These are phyloP conservation scores for Podarcis siculus DNA, from an alignment of 2,797 vertebrate species.

Conservation along the genomic window DNA sequence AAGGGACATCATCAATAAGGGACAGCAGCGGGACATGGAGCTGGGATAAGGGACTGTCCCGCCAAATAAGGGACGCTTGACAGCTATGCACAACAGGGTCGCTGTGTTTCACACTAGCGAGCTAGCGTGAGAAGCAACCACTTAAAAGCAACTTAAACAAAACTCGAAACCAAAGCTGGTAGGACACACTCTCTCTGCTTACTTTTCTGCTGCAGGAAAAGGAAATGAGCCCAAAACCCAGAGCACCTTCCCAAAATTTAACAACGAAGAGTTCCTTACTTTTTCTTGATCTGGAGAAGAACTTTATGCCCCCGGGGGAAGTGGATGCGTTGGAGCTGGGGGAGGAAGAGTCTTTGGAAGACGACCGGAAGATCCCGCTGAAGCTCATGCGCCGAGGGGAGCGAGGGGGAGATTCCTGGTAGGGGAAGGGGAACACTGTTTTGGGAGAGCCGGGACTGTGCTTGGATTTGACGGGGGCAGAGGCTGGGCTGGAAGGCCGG, in stretches of 20 bases:
- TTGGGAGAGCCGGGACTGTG: conserved; percentile 87
- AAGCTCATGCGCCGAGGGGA: conserved; percentile 97
- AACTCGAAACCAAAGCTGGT: conserved; percentile 37
- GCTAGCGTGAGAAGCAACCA: conserved; percentile 6
- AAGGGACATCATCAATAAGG: too few relatives aligned
- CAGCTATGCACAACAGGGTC: neutral
- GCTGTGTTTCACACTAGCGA: neutral
- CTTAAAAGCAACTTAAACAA: conserved; percentile 29
- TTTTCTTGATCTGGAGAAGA: conserved; percentile 95
- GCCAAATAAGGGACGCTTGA: too few relatives aligned
- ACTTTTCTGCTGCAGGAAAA: conserved; percentile 67
- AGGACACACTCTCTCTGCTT: conserved; percentile 62
- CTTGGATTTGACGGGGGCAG: conserved; percentile 85
- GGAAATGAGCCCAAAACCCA: conserved; percentile 60
- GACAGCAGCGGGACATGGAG: too few relatives aligned
- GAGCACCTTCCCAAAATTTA: conserved; percentile 68
- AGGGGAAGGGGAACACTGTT: conserved; percentile 90
- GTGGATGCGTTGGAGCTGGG: conserved; percentile 83
- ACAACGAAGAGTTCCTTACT: conserved; percentile 83
- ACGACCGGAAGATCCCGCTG: conserved; percentile 94
- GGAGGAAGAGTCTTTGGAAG: conserved; percentile 87
- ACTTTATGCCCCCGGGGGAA: conserved; percentile 88
- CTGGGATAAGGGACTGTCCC: too few relatives aligned
- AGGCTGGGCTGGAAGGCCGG: conserved; percentile 83
- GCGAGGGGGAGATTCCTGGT: conserved; percentile 90